Base-by-base conservation (phyloP, 1,140 invertebrate species). In the Bombus consobrinus region DNA sequence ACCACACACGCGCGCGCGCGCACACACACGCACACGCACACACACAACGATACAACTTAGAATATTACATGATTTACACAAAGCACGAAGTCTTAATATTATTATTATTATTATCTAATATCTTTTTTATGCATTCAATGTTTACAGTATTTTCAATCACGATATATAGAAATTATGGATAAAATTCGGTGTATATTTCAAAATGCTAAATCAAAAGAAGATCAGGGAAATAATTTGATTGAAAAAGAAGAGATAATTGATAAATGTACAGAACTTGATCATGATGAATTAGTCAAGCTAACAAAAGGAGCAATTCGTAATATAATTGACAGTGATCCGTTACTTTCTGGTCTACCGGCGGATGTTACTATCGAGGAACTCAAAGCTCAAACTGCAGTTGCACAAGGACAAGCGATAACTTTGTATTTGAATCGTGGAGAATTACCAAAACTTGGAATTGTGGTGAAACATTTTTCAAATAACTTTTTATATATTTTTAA, bases 321-420 rank as follows among this genome's bases (percentile, higher is more conserved):
- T 87, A 92, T 95, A 73, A 94, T 95, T 47, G 93, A 95, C 76
- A 94, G 91, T 76, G 95, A 95, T 91, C 93, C 94, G 1, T 47
- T 95, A 22, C 90, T 95, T 4, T 79, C n/a, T 43, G 93, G 92
- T 77, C 80, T 95, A 66, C 94, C 92, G 1, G 75, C 83, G 10
- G 94, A 95, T 87, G 92, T 94, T n/a, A 95, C 94, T 0, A 72
- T 93, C 13, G 95, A 95, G 64, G 95, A 95, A 87, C 92, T 95
- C 9, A 95, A 93, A 87, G 91, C 94, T 10, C 94, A 95, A 88
- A 88, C 86, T 32, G 94, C 95, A 32, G 94, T 95, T 59, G 94
- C 92, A 47, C 94, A 94, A 79, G 95, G 95, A 69, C 94, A 95
- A 85, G 94, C 95, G 9, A 95, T 95, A 53, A 93, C 93, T 22